Base-by-base conservation (phyloP, 2,797 vertebrate species). In the Octomys mimax region DNA sequence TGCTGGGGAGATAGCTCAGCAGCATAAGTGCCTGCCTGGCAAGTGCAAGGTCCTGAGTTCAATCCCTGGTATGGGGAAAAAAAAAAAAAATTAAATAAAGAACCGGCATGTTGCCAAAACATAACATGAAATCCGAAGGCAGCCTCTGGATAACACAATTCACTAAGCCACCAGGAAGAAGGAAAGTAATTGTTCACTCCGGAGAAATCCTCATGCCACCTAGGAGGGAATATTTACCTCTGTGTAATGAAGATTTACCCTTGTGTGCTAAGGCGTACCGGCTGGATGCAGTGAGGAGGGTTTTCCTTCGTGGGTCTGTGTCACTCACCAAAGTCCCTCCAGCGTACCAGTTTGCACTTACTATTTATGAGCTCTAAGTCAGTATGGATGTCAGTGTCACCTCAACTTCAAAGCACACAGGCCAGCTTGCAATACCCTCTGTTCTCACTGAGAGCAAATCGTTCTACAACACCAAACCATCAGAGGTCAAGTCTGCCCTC, bases 101-200 rank as follows among this genome's bases (percentile, higher is more conserved):
- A 95, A 49, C 9, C 59, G 83, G 39, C 59, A 49, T 92, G 89
- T 93, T 68, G 62, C 61, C 52, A 79, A 94, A 97, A 88, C 10
- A 2, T 39, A 82, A 87, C 12, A 24, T 73, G 22, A 39, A 94
- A 94, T 77, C 24, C 82, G 54, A 49, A 13, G 33, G 82, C 73
- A 42, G 71, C 61, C 36, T 92, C 33, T 73, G 75, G 46, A 88
- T 73, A 57, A 59, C 64, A 86, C 16, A n/a, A 66, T 52, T 94
- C 36, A 49, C 57, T 59, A 68, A 92, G 61, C 5, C 62, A 70
- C 46, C 54, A 18, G 42, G 77, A 71, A 95, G 89, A 79, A 89
- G 4, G 36, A 66, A 90, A 93, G 75, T 70, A 83, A 71, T 79
- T 64, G 42, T 78, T 93, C 61, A 75, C 39, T 61, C 39, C 5